These are phyloP conservation scores for Tinea semifulvella DNA, from an alignment of 2,888 invertebrate genomes.

Conservation along the genomic window DNA sequence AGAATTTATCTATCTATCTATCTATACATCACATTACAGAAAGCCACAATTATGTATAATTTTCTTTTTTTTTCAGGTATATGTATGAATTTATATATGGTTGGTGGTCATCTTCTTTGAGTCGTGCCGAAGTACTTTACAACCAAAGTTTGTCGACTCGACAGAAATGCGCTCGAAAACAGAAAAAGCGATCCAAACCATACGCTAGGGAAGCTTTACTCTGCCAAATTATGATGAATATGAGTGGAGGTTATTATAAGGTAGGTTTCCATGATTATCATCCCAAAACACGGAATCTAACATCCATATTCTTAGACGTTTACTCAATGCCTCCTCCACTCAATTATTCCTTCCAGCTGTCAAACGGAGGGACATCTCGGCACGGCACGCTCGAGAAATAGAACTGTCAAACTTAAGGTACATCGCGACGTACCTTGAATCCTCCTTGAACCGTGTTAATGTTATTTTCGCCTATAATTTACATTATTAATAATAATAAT, in stretches of 20 bases:
- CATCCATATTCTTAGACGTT: neutral
- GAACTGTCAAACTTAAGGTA: too few relatives aligned
- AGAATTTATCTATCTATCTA: too few relatives aligned
- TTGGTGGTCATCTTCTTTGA: constrained; percentile 91
- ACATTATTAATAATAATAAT: neutral
- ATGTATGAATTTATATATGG: constrained; percentile 94
- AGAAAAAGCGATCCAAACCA: constrained; percentile 76
- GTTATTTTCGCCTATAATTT: too few relatives aligned
- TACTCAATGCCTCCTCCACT: too few relatives aligned
- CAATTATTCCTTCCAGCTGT: too few relatives aligned
- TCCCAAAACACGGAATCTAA: constrained; percentile 19
- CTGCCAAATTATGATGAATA: constrained; percentile 90
- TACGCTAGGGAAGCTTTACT: constrained; percentile 86
- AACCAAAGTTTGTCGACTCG: constrained; percentile 61
- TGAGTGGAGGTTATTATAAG: constrained; percentile 96
- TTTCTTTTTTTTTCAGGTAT: constrained; percentile 68
- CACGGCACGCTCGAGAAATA: too few relatives aligned
- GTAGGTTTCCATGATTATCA: too few relatives aligned
- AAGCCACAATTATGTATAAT: neutral
- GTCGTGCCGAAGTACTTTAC: constrained; percentile 86
- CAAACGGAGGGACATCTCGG: too few relatives aligned
- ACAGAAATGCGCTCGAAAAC: constrained; percentile 48
- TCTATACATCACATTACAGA: too few relatives aligned
- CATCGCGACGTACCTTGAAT: too few relatives aligned
- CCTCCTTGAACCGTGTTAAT: too few relatives aligned